Conservation (phyloP, 2,113 vertebrate genomes). For the Prinia subflava region DNA sequence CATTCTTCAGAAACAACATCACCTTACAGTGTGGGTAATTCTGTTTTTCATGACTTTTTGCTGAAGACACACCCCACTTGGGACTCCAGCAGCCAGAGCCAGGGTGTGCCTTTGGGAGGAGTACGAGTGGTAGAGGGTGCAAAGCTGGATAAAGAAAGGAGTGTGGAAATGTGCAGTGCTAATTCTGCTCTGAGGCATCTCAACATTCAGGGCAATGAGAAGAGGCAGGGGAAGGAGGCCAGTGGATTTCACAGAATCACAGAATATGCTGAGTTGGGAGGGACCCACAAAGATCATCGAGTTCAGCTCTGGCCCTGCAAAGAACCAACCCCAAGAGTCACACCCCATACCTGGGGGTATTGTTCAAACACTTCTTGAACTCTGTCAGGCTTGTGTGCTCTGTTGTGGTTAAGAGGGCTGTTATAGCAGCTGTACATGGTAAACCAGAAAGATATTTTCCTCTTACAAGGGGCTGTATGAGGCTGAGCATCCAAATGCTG, state of each 20-base stretch:
- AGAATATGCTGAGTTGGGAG: neutral
- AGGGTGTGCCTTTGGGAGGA: neutral
- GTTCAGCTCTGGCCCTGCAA: neutral
- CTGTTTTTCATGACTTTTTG: neutral
- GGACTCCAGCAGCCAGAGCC: neutral
- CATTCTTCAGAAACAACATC: neutral
- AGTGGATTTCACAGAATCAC: neutral
- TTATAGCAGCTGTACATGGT: neutral
- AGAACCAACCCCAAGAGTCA: neutral
- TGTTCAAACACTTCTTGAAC: neutral
- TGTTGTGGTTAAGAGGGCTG: neutral
- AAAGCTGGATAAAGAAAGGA: neutral
- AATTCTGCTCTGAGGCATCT: neutral
- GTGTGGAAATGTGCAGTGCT: neutral
- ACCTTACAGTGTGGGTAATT: neutral
- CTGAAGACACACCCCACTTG: neutral
- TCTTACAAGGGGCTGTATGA: neutral
- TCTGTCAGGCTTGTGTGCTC: neutral
- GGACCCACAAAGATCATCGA: neutral
- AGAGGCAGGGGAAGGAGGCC: neutral
- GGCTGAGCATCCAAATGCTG: neutral
- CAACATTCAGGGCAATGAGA: neutral
- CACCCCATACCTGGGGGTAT: neutral
- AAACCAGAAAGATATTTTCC: neutral
- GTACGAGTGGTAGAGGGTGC: neutral